These are phyloP conservation scores for Cheilosia grossa DNA, from an alignment of 2,888 invertebrate genomes.

Conservation along the genomic window DNA sequence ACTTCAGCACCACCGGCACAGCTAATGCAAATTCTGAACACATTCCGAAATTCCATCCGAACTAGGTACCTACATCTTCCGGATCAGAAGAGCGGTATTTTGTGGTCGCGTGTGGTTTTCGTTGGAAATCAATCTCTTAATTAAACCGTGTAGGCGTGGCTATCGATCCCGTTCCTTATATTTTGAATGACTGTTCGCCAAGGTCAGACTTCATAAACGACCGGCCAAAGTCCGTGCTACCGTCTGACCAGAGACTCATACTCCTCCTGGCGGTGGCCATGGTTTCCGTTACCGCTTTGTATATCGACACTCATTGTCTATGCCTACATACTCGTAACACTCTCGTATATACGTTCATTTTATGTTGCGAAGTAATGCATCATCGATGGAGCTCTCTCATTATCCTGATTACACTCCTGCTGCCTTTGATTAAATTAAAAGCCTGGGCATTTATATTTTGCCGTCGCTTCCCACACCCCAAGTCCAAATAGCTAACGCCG, in stretches of 20 bases:
- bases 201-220: no score
- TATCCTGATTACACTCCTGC: constrained; percentile 62
- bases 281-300: neutral
- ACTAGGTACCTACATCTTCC: no score
- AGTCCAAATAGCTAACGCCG: neutral
- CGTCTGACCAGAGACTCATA: neutral
- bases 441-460: constrained; percentile 68
- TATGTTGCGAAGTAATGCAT: constrained; percentile 48
- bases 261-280: neutral
- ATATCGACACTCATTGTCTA: neutral
- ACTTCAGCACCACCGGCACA: no score
- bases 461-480: constrained; percentile 7
- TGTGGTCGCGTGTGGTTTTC: no score
- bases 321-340: no score
- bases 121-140: no score
- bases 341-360: neutral
- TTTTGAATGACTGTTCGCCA: no score
- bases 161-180: no score
- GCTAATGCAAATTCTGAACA: no score
- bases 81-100: no score
- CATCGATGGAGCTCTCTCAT: constrained; percentile 56
- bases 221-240: neutral
- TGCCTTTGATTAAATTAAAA: constrained; percentile 71
- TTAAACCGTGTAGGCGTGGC: no score
- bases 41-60: no score